Evolutionary conservation across 1,140 invertebrate species (phyloP).

Genomic region (Saccostrea echinata): DNA sequence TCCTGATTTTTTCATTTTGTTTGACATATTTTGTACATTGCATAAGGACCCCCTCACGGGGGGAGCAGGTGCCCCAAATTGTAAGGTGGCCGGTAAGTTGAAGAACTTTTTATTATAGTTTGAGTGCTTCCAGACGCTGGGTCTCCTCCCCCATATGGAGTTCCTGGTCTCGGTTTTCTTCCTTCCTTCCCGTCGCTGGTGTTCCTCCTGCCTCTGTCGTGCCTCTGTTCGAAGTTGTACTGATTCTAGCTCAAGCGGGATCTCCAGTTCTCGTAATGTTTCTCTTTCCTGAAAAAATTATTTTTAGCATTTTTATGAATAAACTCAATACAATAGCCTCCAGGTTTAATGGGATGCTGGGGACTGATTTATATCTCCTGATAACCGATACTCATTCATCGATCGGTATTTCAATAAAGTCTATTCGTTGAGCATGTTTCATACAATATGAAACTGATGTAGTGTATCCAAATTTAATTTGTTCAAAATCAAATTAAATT

Average conservation of each 20-base stretch:
- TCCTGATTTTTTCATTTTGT: slow-evolving; percentile 39
- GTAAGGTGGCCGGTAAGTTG: no score
- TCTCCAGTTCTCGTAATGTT: slow-evolving; percentile 72
- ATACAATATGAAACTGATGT: no score
- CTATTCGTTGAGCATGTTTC: no score
- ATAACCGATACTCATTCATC: no score
- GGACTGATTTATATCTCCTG: no score
- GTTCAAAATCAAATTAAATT: no score
- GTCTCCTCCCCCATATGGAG: slow-evolving; percentile 70
- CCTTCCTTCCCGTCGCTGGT: slow-evolving; percentile 66
- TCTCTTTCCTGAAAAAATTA: slow-evolving; percentile 73
- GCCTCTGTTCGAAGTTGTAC: slow-evolving; percentile 68
- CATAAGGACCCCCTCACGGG: slow-evolving; percentile 73
- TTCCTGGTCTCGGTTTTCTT: slow-evolving; percentile 69
- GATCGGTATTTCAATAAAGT: no score
- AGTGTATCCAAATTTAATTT: no score
- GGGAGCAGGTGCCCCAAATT: slow-evolving; percentile 67
- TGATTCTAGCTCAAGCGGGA: slow-evolving; percentile 73
- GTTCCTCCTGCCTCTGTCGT: slow-evolving; percentile 71
- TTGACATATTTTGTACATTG: slow-evolving; percentile 52
- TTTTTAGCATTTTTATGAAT: no score
- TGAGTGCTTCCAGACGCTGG: slow-evolving; percentile 65
- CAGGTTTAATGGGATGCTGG: no score
- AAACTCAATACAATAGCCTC: no score
- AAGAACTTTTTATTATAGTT: slow-evolving; percentile 60